Evolutionary conservation across 2,888 invertebrate genomes (phyloP), one percentile per base, ranked within the genome.

Genomic region (Ditula angustiorana): DNA sequence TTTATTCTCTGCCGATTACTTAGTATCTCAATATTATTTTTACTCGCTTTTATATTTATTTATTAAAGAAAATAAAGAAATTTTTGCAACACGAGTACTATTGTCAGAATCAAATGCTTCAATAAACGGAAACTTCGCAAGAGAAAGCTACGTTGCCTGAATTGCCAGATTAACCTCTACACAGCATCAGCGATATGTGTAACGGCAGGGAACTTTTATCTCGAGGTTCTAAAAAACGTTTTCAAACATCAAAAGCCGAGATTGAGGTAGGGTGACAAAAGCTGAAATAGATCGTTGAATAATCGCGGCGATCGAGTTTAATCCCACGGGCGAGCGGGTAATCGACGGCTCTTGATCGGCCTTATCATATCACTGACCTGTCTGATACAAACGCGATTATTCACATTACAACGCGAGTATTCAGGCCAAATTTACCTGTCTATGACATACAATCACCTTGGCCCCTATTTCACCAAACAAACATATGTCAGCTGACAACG

Each of bases 221-320:
- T 35, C 4, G 3, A 16, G 5, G 8, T 19, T 7, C 19, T 19
- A 3, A 41, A 41, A 19, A 41, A 41, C 8, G 11, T 5, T 77
- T 76, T 67, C 63, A 72, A 73, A 77, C 75, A 80, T 82, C 79
- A 80, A 81, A 82, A 46, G 26, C 8, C 21, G 21, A 23, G 28
- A 19, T 30, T 41, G 2, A 37, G 23, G 53, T 19, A 7, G 67
- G 69, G 75, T 73, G 75, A 70, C 62, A 66, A 68, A 68, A 71
- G 71, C 76, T 74, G 79, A 81, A 79, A 75, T 73, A 72, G 71
- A 69, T 73, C 71, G 70, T 71, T 75, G 74, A 71, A 74, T 76
- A 74, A 76, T 74, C 72, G 76, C 73, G 72, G 74, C 68, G 75
- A 74, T 68, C 69, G 76, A 33, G 44, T 69, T 59, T 71, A 77